Conservation (phyloP, 1,140 invertebrate genomes). For the Microplitis demolitor region DNA sequence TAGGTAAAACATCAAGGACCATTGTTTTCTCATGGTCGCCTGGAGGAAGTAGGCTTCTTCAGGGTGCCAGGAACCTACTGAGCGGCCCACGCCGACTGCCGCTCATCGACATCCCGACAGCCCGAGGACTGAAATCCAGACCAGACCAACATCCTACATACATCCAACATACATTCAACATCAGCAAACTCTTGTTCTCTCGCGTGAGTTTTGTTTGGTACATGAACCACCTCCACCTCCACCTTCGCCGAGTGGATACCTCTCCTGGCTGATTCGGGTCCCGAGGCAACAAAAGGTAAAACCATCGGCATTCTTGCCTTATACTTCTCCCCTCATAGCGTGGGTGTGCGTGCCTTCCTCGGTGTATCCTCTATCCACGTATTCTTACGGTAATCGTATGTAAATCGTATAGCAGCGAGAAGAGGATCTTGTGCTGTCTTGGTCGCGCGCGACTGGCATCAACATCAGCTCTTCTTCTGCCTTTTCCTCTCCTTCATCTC, state of each 20-base stretch:
- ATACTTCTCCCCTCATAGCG: conserved; percentile 42
- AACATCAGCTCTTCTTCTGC: background rate
- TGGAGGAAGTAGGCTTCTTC: conserved; percentile 57
- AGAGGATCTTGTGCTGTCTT: conserved; percentile 39
- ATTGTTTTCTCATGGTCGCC: conserved; percentile 49
- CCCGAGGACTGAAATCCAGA: conserved; percentile 42
- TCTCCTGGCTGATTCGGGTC: no score
- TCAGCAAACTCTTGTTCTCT: background rate
- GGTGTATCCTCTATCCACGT: background rate
- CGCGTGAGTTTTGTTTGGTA: background rate
- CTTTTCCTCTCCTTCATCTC: background rate
- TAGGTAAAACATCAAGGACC: conserved; percentile 35
- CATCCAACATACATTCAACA: background rate
- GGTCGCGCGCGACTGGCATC: conserved; percentile 46
- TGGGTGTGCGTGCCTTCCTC: conserved; percentile 55
- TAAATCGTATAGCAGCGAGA: conserved; percentile 53
- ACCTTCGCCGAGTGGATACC: background rate
- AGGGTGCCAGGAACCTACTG: conserved; percentile 58
- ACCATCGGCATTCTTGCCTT: conserved; percentile 10
- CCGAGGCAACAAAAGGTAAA: background rate
- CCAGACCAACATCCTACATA: background rate
- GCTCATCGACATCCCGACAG: conserved; percentile 55
- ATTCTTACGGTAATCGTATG: conserved; percentile 58
- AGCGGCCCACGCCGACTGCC: conserved; percentile 57
- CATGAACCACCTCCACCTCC: background rate